Percentiles rank a stretch among this genome's conserved stretches.
phyloP scores from a whole-genome alignment of 2,888 invertebrate genomes.

The Sesia apiformis region DNA sequence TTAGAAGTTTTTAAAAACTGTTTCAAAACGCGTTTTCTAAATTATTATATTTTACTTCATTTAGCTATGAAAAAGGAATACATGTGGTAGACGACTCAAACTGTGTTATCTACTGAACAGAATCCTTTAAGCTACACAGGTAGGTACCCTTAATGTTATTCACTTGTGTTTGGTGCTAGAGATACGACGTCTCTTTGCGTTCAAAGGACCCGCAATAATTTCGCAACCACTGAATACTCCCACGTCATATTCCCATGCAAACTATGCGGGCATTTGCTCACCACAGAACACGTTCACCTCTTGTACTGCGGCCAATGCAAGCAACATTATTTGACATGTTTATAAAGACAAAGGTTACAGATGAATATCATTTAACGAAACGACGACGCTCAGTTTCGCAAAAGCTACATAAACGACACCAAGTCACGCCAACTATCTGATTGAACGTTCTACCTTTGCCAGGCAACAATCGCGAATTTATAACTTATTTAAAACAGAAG shows the following conservation, averaged over 20 bases:
- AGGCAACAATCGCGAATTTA: slow-evolving; percentile 60
- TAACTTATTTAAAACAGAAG: slow-evolving; percentile 71
- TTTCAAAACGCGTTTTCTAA: too few relatives aligned
- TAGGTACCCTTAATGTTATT: too few relatives aligned
- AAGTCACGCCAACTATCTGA: slow-evolving; percentile 73
- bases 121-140: too few relatives aligned
- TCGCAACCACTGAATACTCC: not conserved
- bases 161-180: too few relatives aligned
- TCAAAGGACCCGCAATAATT: not conserved
- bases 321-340: slow-evolving; percentile 50
- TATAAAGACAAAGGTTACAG: slow-evolving; percentile 68
- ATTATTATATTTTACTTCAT: too few relatives aligned
- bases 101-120: too few relatives aligned
- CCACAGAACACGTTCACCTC: slow-evolving; percentile 38
- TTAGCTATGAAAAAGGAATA: too few relatives aligned
- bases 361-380: slow-evolving; percentile 72
- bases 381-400: slow-evolving; percentile 54
- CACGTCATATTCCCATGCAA: slow-evolving; percentile 5
- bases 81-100: too few relatives aligned
- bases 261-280: slow-evolving; percentile 47
- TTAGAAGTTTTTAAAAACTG: too few relatives aligned
- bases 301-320: slow-evolving; percentile 6
- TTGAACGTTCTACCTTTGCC: slow-evolving; percentile 53
- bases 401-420: slow-evolving; percentile 62
- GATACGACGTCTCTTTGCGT: not conserved